phyloP scores from a whole-genome alignment of 2,113 vertebrate species.

The Podarcis muralis region DNA sequence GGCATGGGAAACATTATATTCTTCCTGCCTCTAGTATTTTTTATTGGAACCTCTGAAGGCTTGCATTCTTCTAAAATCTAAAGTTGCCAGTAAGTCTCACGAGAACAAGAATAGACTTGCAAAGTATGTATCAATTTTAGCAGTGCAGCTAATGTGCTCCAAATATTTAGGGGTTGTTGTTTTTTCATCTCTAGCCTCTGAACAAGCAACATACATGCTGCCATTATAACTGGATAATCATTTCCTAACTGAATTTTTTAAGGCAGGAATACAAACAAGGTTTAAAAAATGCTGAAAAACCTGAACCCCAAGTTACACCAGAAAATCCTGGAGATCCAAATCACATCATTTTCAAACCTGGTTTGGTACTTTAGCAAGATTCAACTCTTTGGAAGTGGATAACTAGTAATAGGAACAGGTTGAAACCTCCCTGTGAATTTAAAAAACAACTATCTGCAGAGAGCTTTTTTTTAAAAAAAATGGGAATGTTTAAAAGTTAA shows the following conservation, averaged over 20 bases:
- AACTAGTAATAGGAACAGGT: background rate
- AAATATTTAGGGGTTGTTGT: background rate
- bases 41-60: background rate
- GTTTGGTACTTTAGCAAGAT: background rate
- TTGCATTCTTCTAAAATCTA: constrained; percentile 1
- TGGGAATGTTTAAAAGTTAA: background rate
- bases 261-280: background rate
- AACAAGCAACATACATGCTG: background rate
- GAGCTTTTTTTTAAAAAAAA: background rate
- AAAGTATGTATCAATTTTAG: background rate
- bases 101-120: background rate
- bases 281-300: background rate
- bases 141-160: background rate
- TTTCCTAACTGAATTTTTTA: background rate
- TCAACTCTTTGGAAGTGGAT: background rate
- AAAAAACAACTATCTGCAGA: background rate
- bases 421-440: background rate
- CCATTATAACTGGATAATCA: background rate
- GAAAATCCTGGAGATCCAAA: background rate
- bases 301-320: background rate
- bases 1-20: background rate
- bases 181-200: background rate
- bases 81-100: constrained; percentile 13
- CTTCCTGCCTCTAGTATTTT: background rate
- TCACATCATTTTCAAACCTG: background rate